phyloP scores from a whole-genome alignment of 2,888 invertebrate genomes.

The Ecliptopera silaceata region DNA sequence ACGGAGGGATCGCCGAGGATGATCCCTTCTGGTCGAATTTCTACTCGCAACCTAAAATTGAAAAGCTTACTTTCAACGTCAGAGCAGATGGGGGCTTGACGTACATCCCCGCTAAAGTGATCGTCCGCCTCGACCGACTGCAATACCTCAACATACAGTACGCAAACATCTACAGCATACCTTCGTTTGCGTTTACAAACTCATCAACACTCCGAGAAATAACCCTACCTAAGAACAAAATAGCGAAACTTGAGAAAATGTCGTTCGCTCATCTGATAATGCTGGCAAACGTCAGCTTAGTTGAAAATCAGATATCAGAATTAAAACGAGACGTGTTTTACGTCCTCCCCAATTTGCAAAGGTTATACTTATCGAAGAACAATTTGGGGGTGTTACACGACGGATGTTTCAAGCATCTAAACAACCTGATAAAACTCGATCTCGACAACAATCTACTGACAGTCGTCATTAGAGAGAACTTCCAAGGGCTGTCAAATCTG shows the following conservation, averaged over 20 bases:
- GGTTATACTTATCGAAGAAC: constrained; percentile 92
- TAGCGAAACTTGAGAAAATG: constrained; percentile 86
- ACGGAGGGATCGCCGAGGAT: constrained; percentile 86
- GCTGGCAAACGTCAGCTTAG: constrained; percentile 87
- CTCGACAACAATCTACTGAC: constrained; percentile 89
- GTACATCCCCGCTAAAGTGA: constrained; percentile 88
- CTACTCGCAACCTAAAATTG: constrained; percentile 87
- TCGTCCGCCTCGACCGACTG: constrained; percentile 86
- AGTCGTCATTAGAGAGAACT: constrained; percentile 89
- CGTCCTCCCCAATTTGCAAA: constrained; percentile 87
- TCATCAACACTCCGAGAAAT: constrained; percentile 87
- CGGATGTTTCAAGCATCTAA: constrained; percentile 90
- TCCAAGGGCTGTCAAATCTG: constrained; percentile 88
- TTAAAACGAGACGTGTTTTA: constrained; percentile 89
- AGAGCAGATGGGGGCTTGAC: constrained; percentile 87
- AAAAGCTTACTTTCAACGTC: constrained; percentile 87
- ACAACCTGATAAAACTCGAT: constrained; percentile 90
- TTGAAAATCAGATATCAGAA: constrained; percentile 89
- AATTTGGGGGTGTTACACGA: constrained; percentile 92
- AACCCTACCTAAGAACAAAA: constrained; percentile 87
- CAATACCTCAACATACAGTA: constrained; percentile 88
- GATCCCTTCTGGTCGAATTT: constrained; percentile 90
- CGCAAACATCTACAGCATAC: constrained; percentile 87
- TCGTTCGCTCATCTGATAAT: constrained; percentile 89
- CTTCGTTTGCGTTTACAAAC: constrained; percentile 90